Evolutionary conservation across 2,113 vertebrate genomes (phyloP), one percentile per base, ranked within the genome.

Genomic region (Aegithalos caudatus): DNA sequence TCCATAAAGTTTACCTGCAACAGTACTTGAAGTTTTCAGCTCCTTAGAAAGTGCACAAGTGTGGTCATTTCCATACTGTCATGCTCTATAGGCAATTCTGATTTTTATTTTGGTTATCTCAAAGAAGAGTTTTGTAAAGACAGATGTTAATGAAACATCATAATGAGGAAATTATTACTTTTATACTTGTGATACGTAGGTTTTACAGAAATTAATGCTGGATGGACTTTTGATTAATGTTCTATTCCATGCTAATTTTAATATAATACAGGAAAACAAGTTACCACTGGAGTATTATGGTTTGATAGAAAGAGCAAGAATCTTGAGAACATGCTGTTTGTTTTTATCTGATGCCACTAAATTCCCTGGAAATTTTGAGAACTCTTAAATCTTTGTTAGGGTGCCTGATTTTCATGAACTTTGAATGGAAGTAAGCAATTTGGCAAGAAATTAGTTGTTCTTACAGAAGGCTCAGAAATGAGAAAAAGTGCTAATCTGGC

Each of bases 141-240:
- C 13, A 12, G 9, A 28, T 51, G 20, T 31, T 31, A 74, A 56
- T 73, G 56, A 40, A 67, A 33, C 7, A 77, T 65, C 8, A 1
- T 42, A 61, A 74, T 17, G 64, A 81, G 9, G 0, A 33, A 69
- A 76, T 35, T n/a, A 42, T 5, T 61, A 8, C 3, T 56, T 92
- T 64, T 60, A 16, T 58, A 20, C 15, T 10, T 0, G 1, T 25
- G 15, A 10, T 60, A 33, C 4, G 1, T 15, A 15, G 1, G 1
- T 54, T 37, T 51, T 54, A 6, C 17, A 56, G 17, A 78, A 65
- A 37, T 47, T 48, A 56, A 23, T 60, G 27, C 31, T 72, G 29
- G 5, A 10, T 65, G 14, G 11, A 10, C 65, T 85, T 89, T 64
- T 66, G 4, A 31, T 60, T 87, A 9, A 31, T 5, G 81, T 66